Evolutionary conservation across 1,140 invertebrate genomes (phyloP).

Genomic region (Cydia pomonella): DNA sequence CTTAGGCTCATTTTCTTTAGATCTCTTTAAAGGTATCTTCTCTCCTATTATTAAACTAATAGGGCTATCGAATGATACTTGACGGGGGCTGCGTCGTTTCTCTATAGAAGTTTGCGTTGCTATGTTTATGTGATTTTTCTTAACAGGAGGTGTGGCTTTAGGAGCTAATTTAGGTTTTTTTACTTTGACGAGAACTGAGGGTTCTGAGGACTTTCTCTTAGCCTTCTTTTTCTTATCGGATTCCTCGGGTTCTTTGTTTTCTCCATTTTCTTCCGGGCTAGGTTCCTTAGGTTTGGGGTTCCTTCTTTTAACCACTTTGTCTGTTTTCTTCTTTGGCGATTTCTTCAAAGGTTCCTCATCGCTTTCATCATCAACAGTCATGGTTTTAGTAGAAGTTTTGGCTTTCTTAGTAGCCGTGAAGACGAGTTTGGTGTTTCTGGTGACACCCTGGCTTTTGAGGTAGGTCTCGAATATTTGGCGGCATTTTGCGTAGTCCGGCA

Average conservation of each 20-base stretch:
- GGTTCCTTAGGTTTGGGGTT: slow-evolving; percentile 41
- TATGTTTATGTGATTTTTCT: slow-evolving; percentile 63
- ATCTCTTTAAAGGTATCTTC: slow-evolving; percentile 43
- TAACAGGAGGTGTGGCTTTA: slow-evolving; percentile 62
- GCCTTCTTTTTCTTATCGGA: slow-evolving; percentile 44
- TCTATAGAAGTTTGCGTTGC: slow-evolving; percentile 65
- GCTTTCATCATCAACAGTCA: slow-evolving; percentile 33
- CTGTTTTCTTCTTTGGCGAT: slow-evolving; percentile 45
- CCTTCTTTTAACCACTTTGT: slow-evolving; percentile 40
- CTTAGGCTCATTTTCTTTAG: slow-evolving; percentile 41
- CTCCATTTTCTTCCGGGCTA: slow-evolving; percentile 47
- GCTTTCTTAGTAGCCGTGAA: slow-evolving; percentile 55
- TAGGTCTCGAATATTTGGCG: slow-evolving; percentile 82
- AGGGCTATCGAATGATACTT: slow-evolving; percentile 70
- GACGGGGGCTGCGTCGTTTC: slow-evolving; percentile 55
- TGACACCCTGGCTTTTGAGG: slow-evolving; percentile 61
- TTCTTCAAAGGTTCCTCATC: slow-evolving; percentile 42
- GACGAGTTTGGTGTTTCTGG: slow-evolving; percentile 59
- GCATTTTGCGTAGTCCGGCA: slow-evolving; percentile 88
- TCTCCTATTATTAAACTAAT: slow-evolving; percentile 62
- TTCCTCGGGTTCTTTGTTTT: slow-evolving; percentile 45
- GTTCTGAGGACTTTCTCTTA: slow-evolving; percentile 63
- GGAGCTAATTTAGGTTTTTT: slow-evolving; percentile 64
- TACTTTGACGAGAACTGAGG: slow-evolving; percentile 57
- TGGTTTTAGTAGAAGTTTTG: slow-evolving; percentile 35